A percentile compares a stretch with the other conserved stretches of the same genome.
These are phyloP conservation scores for Spodoptera exigua DNA, from an alignment of 2,888 invertebrate genomes.

Conservation along the genomic window DNA sequence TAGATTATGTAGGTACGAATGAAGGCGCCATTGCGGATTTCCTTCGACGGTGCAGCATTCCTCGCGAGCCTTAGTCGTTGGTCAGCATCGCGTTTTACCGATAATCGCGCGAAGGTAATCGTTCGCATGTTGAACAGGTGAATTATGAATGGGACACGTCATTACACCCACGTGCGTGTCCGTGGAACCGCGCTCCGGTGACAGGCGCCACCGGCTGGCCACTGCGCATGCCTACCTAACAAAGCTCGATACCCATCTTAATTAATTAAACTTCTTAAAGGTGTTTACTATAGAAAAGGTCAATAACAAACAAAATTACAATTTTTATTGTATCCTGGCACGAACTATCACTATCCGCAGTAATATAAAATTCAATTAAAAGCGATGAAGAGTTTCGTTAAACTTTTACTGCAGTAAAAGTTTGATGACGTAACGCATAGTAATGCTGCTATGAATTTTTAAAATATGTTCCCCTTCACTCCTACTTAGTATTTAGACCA, in stretches of 20 bases:
- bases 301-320: no score
- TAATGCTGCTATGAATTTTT: slow-evolving; percentile 5
- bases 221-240: slow-evolving; percentile 4
- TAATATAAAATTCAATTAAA: slow-evolving; percentile 20
- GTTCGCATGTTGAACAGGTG: slow-evolving; percentile 74
- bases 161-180: slow-evolving; percentile 64
- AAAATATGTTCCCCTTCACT: slow-evolving; percentile 34
- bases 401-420: slow-evolving; percentile 15
- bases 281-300: no score
- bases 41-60: slow-evolving; percentile 86
- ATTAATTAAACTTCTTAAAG: no score
- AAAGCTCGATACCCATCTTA: slow-evolving; percentile 1
- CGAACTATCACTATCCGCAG: slow-evolving; percentile 3
- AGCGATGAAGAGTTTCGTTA: slow-evolving; percentile 15
- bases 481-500: slow-evolving; percentile 36
- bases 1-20: slow-evolving; percentile 71
- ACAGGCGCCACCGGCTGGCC: slow-evolving; percentile 47
- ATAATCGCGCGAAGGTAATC: slow-evolving; percentile 73
- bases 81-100: slow-evolving; percentile 76
- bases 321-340: no score
- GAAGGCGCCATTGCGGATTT: slow-evolving; percentile 85
- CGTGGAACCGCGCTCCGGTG: slow-evolving; percentile 50
- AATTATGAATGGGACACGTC: slow-evolving; percentile 82
- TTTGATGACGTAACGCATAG: slow-evolving; percentile 6
- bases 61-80: slow-evolving; percentile 77